A percentile compares a stretch with the other conserved stretches of the same genome.
Conservation (phyloP, 2,113 vertebrate genomes). For the Nothocercus julius region DNA sequence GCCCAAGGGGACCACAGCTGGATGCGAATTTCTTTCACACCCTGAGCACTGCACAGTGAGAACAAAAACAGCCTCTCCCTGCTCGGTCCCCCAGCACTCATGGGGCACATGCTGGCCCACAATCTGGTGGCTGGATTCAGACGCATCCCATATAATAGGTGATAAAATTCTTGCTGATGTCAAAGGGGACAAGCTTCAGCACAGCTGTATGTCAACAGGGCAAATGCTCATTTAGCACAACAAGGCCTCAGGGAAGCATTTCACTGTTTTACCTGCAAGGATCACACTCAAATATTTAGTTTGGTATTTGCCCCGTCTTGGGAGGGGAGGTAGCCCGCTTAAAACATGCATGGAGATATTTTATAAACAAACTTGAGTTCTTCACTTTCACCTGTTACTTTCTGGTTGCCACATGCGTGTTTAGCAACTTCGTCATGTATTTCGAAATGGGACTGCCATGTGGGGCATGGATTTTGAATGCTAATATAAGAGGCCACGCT, state of each 20-base stretch:
- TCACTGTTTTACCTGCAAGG: background rate
- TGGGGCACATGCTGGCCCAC: fast-evolving
- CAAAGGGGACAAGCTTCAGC: background rate
- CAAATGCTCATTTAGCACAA: background rate
- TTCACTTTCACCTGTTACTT: slow-evolving; percentile 25
- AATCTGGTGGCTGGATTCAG: background rate
- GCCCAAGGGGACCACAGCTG: background rate
- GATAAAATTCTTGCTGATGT: background rate
- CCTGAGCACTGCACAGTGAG: background rate
- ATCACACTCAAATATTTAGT: background rate
- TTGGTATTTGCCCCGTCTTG: background rate
- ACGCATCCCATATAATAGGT: background rate
- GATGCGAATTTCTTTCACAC: background rate
- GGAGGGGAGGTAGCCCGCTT: background rate
- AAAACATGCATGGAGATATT: background rate
- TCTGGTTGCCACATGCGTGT: background rate
- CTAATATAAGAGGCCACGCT: background rate
- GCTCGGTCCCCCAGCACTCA: background rate
- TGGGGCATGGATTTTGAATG: background rate
- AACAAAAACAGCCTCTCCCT: background rate
- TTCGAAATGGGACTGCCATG: background rate
- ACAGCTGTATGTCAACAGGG: background rate
- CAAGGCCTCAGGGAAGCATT: background rate
- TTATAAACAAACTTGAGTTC: background rate
- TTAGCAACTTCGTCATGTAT: background rate